phyloP scores from a whole-genome alignment of 2,797 vertebrate species.

The Acipenser oxyrinchus region DNA sequence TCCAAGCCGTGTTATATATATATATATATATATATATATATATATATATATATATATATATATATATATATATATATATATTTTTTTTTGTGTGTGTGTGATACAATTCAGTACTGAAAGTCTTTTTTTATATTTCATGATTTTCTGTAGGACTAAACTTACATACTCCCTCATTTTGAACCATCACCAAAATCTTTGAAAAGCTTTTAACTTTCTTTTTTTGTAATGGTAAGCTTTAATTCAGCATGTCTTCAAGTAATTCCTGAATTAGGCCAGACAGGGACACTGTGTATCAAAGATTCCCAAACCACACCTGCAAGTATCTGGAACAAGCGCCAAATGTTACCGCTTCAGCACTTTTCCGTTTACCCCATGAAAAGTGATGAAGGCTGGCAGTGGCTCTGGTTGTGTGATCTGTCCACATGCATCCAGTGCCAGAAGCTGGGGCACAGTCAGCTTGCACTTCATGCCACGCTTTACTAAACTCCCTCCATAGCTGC shows the following conservation, averaged over 20 bases:
- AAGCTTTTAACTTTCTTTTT: too few species aligned
- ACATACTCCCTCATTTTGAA: too few species aligned
- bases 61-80: too few species aligned
- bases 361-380: slow-evolving; percentile 65
- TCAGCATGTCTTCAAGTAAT: background rate
- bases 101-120: too few species aligned
- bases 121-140: too few species aligned
- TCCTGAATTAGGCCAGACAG: slow-evolving; percentile 7
- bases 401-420: slow-evolving; percentile 62
- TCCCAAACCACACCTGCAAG: slow-evolving; percentile 5
- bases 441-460: slow-evolving; percentile 42
- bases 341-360: slow-evolving; percentile 56
- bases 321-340: slow-evolving; percentile 15
- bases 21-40: too few species aligned
- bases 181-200: too few species aligned
- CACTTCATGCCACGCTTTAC: slow-evolving; percentile 53
- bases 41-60: too few species aligned
- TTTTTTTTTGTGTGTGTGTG: too few species aligned
- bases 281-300: background rate
- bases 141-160: too few species aligned
- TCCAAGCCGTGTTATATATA: too few species aligned
- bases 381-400: slow-evolving; percentile 57
- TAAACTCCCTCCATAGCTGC: slow-evolving; percentile 55
- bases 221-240: too few species aligned
- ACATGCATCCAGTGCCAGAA: slow-evolving; percentile 44